phyloP scores from a whole-genome alignment of 2,888 invertebrate genomes.

The Psylliodes chrysocephalus region DNA sequence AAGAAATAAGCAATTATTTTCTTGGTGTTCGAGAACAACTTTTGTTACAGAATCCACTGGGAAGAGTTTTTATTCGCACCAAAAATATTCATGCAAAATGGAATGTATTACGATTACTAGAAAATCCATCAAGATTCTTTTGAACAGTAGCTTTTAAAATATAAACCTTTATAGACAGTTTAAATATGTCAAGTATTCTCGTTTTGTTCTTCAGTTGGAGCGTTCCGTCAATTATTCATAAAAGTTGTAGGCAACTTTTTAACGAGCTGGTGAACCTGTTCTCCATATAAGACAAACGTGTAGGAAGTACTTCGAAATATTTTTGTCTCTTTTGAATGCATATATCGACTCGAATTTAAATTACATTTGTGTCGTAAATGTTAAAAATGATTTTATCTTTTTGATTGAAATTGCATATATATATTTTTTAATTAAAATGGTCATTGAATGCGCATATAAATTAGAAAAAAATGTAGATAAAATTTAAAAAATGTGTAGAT shows the following conservation, averaged over 20 bases:
- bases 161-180: not conserved
- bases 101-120: no score
- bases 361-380: not conserved
- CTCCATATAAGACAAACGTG: slow-evolving; percentile 25
- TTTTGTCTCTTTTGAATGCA: slow-evolving; percentile 7
- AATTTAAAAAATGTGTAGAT: no score
- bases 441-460: no score
- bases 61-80: no score
- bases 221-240: slow-evolving; percentile 18
- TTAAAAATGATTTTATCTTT: no score
- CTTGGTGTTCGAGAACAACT: no score
- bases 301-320: slow-evolving; percentile 21
- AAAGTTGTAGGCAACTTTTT: slow-evolving; percentile 14
- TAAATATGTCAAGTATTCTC: slow-evolving; percentile 1
- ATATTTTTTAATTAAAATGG: no score
- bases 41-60: no score
- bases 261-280: slow-evolving; percentile 27
- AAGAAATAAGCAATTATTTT: no score
- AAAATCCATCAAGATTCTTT: not conserved
- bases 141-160: not conserved
- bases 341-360: not conserved
- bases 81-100: no score
- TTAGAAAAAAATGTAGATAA: no score
- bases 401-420: no score
- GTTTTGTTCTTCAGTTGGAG: not conserved